phyloP scores from a whole-genome alignment of 2,797 vertebrate genomes.

The Leptoclinus maculatus region DNA sequence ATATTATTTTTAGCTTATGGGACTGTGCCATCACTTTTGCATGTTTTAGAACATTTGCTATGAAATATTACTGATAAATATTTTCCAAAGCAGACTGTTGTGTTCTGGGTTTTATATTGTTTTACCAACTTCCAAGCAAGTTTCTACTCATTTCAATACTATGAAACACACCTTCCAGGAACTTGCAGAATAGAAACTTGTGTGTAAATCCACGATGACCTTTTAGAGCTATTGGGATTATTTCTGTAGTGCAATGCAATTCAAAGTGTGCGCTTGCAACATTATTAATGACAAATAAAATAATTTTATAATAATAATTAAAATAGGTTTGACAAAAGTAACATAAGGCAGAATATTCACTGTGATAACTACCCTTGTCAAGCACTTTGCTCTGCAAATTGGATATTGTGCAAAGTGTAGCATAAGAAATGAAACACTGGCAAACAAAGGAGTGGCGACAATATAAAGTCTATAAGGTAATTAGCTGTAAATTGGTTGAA shows the following conservation, averaged over 20 bases:
- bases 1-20: neutral
- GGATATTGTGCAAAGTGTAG: neutral
- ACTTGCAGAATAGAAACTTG: conserved; percentile 38
- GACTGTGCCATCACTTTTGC: neutral
- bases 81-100: conserved; percentile 7
- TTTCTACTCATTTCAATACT: conserved; percentile 37
- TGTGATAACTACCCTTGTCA: neutral
- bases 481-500: neutral
- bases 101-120: neutral
- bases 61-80: neutral
- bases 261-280: neutral
- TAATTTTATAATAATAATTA: too few relatives aligned
- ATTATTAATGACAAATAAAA: neutral
- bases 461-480: neutral
- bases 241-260: neutral
- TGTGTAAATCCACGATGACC: neutral
- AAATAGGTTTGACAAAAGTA: too few relatives aligned
- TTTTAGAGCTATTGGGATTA: neutral
- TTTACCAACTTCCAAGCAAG: conserved; percentile 1
- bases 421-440: neutral
- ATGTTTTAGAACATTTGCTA: neutral
- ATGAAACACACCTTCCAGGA: conserved; percentile 10
- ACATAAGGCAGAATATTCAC: neutral
- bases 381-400: neutral
- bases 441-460: neutral